Percentiles rank a stretch among this genome's conserved stretches.
Evolutionary conservation across 2,888 invertebrate species (phyloP).

Genomic region (Podabrus alpinus): DNA sequence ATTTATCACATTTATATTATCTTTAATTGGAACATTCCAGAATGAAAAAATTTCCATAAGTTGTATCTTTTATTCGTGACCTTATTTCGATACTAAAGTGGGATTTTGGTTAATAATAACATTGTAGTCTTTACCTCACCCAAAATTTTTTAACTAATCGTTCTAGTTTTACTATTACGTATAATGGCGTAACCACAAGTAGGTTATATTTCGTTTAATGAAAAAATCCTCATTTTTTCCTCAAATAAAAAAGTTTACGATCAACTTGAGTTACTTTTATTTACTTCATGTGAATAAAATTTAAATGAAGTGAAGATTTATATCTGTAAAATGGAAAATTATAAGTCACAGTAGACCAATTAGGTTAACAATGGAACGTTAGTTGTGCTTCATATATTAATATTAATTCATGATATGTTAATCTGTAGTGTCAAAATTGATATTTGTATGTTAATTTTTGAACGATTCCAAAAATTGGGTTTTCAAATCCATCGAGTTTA

Average conservation of each 20-base stretch:
- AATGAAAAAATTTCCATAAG: no score
- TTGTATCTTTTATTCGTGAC: not conserved
- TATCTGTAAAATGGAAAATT: not conserved
- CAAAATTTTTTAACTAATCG: not conserved
- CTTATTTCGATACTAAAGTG: not conserved
- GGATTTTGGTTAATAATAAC: not conserved
- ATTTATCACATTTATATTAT: no score
- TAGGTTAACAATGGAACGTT: not conserved
- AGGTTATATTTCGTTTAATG: not conserved
- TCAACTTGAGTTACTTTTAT: not conserved
- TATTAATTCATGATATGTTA: not conserved
- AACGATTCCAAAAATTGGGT: not conserved
- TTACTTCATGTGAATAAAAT: not conserved
- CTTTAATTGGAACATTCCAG: no score
- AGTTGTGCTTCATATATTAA: not conserved
- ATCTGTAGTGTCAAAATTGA: not conserved
- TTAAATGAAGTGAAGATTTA: not conserved
- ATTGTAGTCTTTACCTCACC: not conserved
- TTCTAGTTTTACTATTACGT: not conserved
- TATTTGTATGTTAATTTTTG: not conserved
- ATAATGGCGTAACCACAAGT: not conserved
- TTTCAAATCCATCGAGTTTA: not conserved
- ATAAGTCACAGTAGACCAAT: not conserved
- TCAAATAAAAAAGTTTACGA: not conserved
- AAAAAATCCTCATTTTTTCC: not conserved